phyloP scores from a whole-genome alignment of 2,888 invertebrate genomes.

The Latrodectus elegans region DNA sequence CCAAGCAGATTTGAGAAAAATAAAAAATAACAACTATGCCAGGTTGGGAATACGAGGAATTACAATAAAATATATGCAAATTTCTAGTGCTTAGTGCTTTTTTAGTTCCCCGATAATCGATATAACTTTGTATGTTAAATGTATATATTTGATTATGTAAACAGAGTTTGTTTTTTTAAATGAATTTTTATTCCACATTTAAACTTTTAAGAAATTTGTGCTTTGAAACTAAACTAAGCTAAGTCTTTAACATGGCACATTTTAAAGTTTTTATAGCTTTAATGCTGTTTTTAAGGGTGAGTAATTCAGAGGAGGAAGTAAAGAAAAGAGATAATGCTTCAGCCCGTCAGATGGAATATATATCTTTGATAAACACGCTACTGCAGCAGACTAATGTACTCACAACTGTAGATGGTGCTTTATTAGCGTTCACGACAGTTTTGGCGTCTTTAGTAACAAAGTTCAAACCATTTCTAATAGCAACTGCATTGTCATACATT shows the following conservation, averaged over 20 bases:
- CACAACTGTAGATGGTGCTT: slow-evolving; percentile 48
- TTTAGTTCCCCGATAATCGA: too few species aligned
- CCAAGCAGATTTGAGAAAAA: too few species aligned
- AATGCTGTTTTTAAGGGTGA: neutral
- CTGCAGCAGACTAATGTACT: slow-evolving; percentile 45
- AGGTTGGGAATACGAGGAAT: too few species aligned
- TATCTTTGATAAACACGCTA: slow-evolving; percentile 44
- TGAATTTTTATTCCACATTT: too few species aligned
- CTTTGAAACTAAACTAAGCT: neutral
- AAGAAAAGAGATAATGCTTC: slow-evolving; percentile 23
- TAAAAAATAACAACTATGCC: too few species aligned
- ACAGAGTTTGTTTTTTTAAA: too few species aligned
- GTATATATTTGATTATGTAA: too few species aligned
- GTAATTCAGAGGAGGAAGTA: neutral
- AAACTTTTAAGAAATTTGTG: too few species aligned
- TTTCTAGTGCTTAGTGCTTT: too few species aligned
- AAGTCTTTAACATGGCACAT: neutral
- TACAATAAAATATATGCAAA: too few species aligned
- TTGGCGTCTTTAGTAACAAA: slow-evolving; percentile 21
- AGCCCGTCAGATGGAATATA: slow-evolving; percentile 59
- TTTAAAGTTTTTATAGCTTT: slow-evolving; percentile 8
- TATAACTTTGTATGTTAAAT: too few species aligned
- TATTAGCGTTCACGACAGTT: slow-evolving; percentile 36
- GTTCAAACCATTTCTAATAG: slow-evolving; percentile 43
- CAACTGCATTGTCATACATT: slow-evolving; percentile 44